Conservation (phyloP, 2,888 invertebrate genomes). For the Philereme transversata region DNA sequence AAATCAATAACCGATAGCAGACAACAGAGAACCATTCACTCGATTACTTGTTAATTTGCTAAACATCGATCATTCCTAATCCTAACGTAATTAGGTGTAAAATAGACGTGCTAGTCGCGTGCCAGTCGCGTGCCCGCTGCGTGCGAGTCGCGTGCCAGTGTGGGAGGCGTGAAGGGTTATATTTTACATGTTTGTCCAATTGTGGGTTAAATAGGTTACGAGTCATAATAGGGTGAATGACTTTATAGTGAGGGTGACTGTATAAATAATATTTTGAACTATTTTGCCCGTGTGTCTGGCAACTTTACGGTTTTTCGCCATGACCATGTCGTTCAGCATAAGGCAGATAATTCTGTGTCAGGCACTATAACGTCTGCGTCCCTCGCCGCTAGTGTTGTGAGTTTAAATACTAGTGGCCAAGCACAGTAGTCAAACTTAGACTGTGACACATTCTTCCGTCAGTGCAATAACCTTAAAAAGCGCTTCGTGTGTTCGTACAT, state of each 20-base stretch:
- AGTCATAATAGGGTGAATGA: slow-evolving; percentile 8
- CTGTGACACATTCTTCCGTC: no score
- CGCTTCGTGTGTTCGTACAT: no score
- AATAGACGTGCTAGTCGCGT: slow-evolving; percentile 17
- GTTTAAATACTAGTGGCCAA: no score
- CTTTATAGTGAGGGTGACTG: background rate
- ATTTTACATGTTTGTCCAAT: slow-evolving; percentile 25
- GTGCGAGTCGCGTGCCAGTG: slow-evolving; percentile 20
- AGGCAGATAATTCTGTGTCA: no score
- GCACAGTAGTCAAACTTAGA: no score
- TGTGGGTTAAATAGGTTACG: slow-evolving; percentile 27
- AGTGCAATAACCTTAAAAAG: no score
- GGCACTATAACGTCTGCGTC: no score
- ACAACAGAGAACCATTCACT: slow-evolving; percentile 10
- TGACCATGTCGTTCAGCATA: no score
- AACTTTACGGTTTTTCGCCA: no score
- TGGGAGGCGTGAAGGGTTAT: slow-evolving; percentile 20
- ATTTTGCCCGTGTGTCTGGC: no score
- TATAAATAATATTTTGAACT: no score
- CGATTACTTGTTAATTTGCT: slow-evolving; percentile 30
- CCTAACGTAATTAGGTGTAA: slow-evolving; percentile 27
- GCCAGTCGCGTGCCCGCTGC: slow-evolving; percentile 18
- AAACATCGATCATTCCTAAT: slow-evolving; percentile 26
- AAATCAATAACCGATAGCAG: slow-evolving; percentile 5
- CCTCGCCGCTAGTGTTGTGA: no score